These are phyloP conservation scores for Chelonus formosanus DNA, from an alignment of 2,888 invertebrate genomes.

Conservation along the genomic window DNA sequence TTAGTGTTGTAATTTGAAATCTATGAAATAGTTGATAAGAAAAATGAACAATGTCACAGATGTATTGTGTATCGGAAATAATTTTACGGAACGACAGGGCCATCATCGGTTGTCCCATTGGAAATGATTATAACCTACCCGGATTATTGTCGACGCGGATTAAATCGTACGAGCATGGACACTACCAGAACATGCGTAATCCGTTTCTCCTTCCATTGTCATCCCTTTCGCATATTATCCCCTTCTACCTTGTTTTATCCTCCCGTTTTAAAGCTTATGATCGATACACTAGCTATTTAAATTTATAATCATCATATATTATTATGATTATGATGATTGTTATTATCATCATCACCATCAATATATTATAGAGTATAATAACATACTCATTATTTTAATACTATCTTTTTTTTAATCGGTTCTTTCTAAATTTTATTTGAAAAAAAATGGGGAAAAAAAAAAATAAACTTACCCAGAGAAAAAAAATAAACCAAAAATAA, in stretches of 20 bases:
- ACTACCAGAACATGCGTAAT: slow-evolving; percentile 32
- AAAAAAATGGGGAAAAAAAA: no score
- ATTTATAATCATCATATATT: slow-evolving; percentile 39
- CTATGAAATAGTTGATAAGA: slow-evolving; percentile 3
- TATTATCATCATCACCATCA: no score
- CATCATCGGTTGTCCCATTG: slow-evolving; percentile 36
- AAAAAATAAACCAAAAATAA: no score
- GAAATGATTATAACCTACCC: slow-evolving; percentile 42
- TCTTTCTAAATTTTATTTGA: no score
- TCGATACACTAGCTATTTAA: slow-evolving; percentile 39
- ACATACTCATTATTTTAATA: no score
- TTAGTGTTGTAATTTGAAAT: not conserved
- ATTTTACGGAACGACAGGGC: slow-evolving; percentile 38
- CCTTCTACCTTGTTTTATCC: not conserved
- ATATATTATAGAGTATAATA: no score
- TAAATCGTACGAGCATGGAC: slow-evolving; percentile 36
- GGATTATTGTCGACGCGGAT: slow-evolving; percentile 43
- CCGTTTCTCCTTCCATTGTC: slow-evolving; percentile 21
- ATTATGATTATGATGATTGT: not conserved
- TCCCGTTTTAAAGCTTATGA: slow-evolving; percentile 30
- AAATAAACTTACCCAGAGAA: no score
- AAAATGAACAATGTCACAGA: slow-evolving; percentile 7
- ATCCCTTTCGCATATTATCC: slow-evolving; percentile 36
- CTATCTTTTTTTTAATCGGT: no score
- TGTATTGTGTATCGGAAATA: slow-evolving; percentile 21